phyloP scores from a whole-genome alignment of 2,888 invertebrate genomes.

The Thymelicus sylvestris region DNA sequence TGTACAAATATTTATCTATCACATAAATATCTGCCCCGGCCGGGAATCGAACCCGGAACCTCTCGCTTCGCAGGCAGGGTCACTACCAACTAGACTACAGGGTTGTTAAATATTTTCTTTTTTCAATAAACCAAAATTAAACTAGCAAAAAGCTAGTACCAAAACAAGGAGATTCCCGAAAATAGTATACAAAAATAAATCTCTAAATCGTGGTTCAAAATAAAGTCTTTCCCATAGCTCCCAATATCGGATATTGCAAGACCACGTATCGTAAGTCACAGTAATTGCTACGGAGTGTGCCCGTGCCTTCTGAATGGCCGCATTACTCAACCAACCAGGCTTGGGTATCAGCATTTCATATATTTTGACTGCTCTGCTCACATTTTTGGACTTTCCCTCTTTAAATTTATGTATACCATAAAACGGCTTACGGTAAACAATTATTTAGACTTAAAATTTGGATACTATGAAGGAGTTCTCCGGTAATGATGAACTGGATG shows the following conservation, averaged over 20 bases:
- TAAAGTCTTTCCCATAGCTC: conserved; percentile 21
- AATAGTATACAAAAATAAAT: not conserved
- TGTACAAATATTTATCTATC: too few species aligned
- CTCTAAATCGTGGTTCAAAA: conserved; percentile 11
- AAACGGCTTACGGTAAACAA: too few species aligned
- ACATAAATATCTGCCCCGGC: too few species aligned
- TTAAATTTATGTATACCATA: not conserved
- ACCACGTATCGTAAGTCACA: conserved; percentile 40
- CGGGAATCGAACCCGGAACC: too few species aligned
- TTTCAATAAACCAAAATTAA: too few species aligned
- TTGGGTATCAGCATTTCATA: conserved; percentile 21
- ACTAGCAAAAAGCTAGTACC: not conserved
- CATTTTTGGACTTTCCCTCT: not conserved
- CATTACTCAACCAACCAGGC: conserved; percentile 22
- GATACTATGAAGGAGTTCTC: too few species aligned
- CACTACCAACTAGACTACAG: too few species aligned
- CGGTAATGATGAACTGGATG: too few species aligned
- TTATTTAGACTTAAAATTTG: too few species aligned
- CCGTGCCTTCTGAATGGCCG: conserved; percentile 17
- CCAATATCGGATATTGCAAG: conserved; percentile 30
- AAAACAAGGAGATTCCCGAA: not conserved
- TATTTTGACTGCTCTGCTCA: conserved; percentile 15
- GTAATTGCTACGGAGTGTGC: conserved; percentile 39
- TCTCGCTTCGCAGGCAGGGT: too few species aligned
- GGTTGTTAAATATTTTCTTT: too few species aligned